Conservation (phyloP, 2,113 vertebrate species). For the Aspidoscelis tigris region DNA sequence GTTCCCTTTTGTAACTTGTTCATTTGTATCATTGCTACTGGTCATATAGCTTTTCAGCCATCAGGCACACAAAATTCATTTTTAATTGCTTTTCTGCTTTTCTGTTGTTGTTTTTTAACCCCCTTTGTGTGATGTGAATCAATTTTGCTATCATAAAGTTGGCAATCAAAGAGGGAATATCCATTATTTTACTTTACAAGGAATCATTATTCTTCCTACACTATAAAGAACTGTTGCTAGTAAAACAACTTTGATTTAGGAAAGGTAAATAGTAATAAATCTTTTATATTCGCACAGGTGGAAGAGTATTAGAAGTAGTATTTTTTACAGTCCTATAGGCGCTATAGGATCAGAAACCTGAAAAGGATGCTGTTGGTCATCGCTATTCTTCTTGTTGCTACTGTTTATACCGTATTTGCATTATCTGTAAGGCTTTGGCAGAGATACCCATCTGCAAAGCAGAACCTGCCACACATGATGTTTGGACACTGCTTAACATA, state of each 20-base stretch:
- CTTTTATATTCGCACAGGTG: background rate
- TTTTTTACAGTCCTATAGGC: background rate
- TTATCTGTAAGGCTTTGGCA: background rate
- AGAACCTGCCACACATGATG: too few species aligned
- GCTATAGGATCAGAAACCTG: constrained; percentile 23
- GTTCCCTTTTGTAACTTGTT: constrained; percentile 40
- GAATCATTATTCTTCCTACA: constrained; percentile 42
- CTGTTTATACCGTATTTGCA: background rate
- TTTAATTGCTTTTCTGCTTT: constrained; percentile 51
- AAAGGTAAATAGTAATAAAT: constrained; percentile 36
- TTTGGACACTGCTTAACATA: too few species aligned
- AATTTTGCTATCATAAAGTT: constrained; percentile 38
- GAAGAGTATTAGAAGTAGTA: constrained; percentile 18
- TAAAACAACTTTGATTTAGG: constrained; percentile 52
- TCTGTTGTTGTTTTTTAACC: constrained; percentile 18
- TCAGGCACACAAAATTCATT: constrained; percentile 21
- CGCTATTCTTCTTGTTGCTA: background rate
- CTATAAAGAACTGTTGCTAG: constrained; percentile 42
- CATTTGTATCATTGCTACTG: constrained; percentile 44
- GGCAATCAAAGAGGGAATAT: constrained; percentile 43
- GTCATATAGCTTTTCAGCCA: constrained; percentile 27
- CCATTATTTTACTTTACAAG: constrained; percentile 29
- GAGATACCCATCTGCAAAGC: background rate
- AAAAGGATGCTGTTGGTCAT: constrained; percentile 2
- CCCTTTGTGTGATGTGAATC: constrained; percentile 37